These are phyloP conservation scores for Eclectus roratus DNA, from an alignment of 2,113 vertebrate species.

Conservation along the genomic window DNA sequence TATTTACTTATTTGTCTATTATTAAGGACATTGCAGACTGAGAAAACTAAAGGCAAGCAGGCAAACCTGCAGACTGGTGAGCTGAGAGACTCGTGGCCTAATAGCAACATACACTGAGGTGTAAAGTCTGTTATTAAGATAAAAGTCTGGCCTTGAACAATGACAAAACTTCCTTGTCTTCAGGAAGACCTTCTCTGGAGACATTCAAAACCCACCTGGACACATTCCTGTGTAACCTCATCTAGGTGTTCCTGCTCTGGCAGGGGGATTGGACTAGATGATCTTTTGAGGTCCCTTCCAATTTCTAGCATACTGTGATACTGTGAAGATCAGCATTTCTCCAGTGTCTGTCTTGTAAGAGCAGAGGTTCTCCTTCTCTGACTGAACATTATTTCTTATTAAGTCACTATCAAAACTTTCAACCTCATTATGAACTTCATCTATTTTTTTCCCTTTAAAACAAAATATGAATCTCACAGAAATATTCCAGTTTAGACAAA, in stretches of 20 bases:
- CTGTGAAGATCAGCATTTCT: not conserved
- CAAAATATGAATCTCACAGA: not conserved
- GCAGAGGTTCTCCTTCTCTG: not conserved
- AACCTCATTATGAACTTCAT: not conserved
- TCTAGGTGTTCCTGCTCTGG: too few relatives aligned
- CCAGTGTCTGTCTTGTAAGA: not conserved
- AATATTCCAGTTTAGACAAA: not conserved
- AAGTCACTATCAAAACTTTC: not conserved
- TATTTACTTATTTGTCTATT: not conserved
- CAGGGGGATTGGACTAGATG: too few relatives aligned
- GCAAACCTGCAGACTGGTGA: not conserved
- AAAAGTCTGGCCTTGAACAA: not conserved
- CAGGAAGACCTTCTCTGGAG: too few relatives aligned
- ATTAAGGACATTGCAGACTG: not conserved
- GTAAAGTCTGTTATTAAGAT: not conserved
- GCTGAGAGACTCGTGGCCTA: not conserved
- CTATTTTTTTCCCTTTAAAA: not conserved
- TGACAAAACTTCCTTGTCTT: not conserved
- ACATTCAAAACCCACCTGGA: too few relatives aligned
- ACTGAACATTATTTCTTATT: not conserved
- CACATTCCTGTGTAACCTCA: too few relatives aligned
- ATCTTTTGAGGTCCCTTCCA: too few relatives aligned
- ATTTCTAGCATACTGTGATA: too few relatives aligned
- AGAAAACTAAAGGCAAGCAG: not conserved
- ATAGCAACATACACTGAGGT: not conserved